A percentile compares a stretch with the other conserved stretches of the same genome.
Conservation (phyloP, 1,140 invertebrate genomes). For the Panonychus citri region DNA sequence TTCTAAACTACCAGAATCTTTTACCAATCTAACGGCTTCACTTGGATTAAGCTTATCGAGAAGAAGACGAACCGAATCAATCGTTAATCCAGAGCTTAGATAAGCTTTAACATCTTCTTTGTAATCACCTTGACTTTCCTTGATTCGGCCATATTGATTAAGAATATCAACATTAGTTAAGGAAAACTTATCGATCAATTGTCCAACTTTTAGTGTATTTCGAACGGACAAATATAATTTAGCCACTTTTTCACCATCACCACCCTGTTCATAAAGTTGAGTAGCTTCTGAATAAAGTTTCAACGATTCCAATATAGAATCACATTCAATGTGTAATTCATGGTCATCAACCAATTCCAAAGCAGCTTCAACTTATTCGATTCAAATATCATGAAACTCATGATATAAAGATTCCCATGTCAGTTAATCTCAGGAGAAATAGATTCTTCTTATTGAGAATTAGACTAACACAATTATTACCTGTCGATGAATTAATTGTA, state of each 20-base stretch:
- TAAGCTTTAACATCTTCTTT: conserved; percentile 73
- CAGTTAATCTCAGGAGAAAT: conserved; percentile 75
- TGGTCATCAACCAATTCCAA: conserved; percentile 27
- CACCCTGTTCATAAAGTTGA: conserved; percentile 60
- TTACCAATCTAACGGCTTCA: conserved; percentile 65
- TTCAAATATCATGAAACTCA: too few species aligned
- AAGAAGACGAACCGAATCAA: conserved; percentile 34
- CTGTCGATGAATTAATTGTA: too few species aligned
- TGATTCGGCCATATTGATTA: conserved; percentile 80
- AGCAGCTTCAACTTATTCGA: neutral
- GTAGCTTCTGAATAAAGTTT: conserved; percentile 36
- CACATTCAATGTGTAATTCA: conserved; percentile 68
- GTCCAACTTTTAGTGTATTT: conserved; percentile 67
- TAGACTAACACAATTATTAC: conserved; percentile 37
- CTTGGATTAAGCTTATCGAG: conserved; percentile 80
- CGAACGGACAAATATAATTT: conserved; percentile 73
- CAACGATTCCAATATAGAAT: conserved; percentile 66
- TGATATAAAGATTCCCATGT: too few species aligned
- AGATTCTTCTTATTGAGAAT: conserved; percentile 68
- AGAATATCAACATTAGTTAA: conserved; percentile 80
- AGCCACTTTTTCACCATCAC: conserved; percentile 74
- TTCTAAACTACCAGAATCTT: conserved; percentile 56
- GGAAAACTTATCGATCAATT: conserved; percentile 61
- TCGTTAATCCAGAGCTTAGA: conserved; percentile 60
- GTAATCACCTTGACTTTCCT: conserved; percentile 79